phyloP scores from a whole-genome alignment of 2,888 invertebrate genomes.

The Drosophila melanosoma region DNA sequence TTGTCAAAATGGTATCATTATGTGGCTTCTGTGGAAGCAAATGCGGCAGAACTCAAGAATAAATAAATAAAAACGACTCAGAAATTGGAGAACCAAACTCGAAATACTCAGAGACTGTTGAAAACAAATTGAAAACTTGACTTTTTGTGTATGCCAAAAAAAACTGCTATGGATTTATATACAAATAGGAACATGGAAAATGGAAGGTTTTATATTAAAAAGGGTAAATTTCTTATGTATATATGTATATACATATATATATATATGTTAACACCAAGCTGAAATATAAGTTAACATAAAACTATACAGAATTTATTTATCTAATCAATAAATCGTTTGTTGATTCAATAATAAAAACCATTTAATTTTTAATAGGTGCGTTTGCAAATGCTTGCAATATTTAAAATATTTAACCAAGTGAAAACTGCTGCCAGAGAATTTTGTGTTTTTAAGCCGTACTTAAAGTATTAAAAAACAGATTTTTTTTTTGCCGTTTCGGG shows the following conservation, averaged over 20 bases:
- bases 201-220: not conserved
- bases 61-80: not conserved
- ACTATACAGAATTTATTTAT: not conserved
- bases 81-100: not conserved
- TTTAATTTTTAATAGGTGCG: not conserved
- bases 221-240: not conserved
- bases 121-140: not conserved
- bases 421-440: too few species aligned
- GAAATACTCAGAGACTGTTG: not conserved
- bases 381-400: not conserved
- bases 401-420: not conserved
- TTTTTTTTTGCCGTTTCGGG: not conserved
- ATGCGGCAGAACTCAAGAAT: not conserved
- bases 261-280: not conserved
- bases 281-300: not conserved
- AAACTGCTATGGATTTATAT: not conserved
- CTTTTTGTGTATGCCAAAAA: not conserved
- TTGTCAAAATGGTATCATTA: slow-evolving; percentile 14
- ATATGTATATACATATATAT: not conserved
- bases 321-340: not conserved
- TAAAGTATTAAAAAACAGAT: not conserved
- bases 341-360: not conserved
- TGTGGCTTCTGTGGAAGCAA: not conserved
- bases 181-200: not conserved
- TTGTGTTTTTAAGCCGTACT: not conserved